A percentile compares a stretch with the other conserved stretches of the same genome.
phyloP scores from a whole-genome alignment of 2,797 vertebrate genomes.

The Fistularia tabacaria region DNA sequence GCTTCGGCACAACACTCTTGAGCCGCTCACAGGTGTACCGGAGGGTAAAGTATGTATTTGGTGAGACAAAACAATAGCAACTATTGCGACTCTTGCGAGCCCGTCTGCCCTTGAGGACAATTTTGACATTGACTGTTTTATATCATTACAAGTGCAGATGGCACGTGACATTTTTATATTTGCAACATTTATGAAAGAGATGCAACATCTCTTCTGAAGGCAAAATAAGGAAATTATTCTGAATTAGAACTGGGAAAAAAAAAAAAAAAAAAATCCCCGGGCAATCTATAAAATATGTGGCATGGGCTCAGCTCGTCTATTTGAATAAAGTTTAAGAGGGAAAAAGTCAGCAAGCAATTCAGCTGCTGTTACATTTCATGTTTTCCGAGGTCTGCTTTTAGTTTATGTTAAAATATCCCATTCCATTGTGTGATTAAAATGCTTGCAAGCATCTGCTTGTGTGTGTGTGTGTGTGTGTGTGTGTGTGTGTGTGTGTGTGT shows the following conservation, averaged over 20 bases:
- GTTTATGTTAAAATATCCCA: not conserved
- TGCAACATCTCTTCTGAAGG: conserved; percentile 3
- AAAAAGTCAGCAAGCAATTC: conserved; percentile 23
- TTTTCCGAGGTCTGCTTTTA: conserved; percentile 32
- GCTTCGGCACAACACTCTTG: no score
- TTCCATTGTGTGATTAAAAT: conserved; percentile 19
- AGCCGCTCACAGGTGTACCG: no score
- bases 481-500: not conserved
- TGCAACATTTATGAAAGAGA: conserved; percentile 5
- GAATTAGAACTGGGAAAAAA: conserved; percentile 11
- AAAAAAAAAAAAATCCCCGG: not conserved
- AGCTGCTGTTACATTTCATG: conserved; percentile 36
- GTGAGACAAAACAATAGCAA: not conserved
- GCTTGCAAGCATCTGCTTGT: not conserved
- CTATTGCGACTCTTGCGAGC: not conserved
- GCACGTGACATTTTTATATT: conserved; percentile 5
- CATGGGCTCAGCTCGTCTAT: conserved; percentile 35
- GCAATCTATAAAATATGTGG: conserved; percentile 26
- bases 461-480: conserved; percentile 6
- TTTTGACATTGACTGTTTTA: conserved; percentile 2
- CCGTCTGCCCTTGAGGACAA: conserved; percentile 3
- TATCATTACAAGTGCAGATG: not conserved
- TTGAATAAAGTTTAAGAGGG: conserved; percentile 40
- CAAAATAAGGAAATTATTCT: conserved; percentile 9
- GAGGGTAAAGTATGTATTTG: no score